Percentiles rank a stretch among this genome's conserved stretches.
Conservation (phyloP, 1,140 invertebrate species). For the Manduca sexta region DNA sequence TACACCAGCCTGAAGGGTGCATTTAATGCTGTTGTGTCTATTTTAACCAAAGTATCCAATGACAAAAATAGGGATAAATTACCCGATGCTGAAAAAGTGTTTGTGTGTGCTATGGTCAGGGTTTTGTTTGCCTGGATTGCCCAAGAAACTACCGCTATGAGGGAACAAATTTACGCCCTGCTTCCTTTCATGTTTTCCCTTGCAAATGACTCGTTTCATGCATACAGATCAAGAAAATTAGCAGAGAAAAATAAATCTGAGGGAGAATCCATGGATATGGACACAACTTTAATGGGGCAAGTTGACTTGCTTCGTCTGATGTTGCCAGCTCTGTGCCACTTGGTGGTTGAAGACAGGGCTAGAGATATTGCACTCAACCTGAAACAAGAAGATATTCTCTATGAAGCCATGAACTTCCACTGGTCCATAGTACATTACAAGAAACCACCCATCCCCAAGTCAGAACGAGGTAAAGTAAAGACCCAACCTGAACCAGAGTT, state of each 20-base stretch:
- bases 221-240: constrained; percentile 76
- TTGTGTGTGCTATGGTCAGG: constrained; percentile 87
- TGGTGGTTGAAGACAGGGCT: constrained; percentile 91
- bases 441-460: constrained; percentile 83
- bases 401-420: constrained; percentile 86
- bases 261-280: constrained; percentile 68
- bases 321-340: constrained; percentile 90
- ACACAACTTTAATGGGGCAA: constrained; percentile 74
- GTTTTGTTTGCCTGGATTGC: constrained; percentile 91
- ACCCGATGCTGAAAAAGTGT: constrained; percentile 80
- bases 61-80: constrained; percentile 80
- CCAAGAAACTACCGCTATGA: constrained; percentile 92
- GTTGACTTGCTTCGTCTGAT: constrained; percentile 87
- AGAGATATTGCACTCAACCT: constrained; percentile 85
- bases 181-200: constrained; percentile 85
- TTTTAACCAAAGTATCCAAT: constrained; percentile 82
- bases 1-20: constrained; percentile 93
- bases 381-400: constrained; percentile 86
- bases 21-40: constrained; percentile 85
- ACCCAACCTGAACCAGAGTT: constrained; percentile 83
- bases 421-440: constrained; percentile 92
- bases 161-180: constrained; percentile 85
- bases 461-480: constrained; percentile 82
- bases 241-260: constrained; percentile 77
- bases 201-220: constrained; percentile 88